phyloP scores from a whole-genome alignment of 2,113 vertebrate species.

The Ancistrus triradiatus region DNA sequence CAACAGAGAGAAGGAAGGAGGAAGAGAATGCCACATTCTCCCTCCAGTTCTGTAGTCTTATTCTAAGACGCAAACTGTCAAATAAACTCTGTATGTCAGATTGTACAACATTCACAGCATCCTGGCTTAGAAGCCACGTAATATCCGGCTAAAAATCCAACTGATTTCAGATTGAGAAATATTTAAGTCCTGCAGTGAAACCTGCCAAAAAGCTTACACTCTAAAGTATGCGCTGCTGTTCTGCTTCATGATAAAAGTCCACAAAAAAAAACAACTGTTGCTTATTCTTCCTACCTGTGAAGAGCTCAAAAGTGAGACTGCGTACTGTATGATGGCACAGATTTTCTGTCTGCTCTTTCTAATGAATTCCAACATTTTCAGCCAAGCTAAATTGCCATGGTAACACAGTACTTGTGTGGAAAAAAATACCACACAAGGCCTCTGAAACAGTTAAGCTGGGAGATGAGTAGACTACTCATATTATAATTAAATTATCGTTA shows the following conservation, averaged over 20 bases:
- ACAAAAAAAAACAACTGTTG: background rate
- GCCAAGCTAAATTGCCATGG: slow-evolving; percentile 50
- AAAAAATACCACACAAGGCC: slow-evolving; percentile 5
- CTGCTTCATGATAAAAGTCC: slow-evolving; percentile 8
- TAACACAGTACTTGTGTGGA: slow-evolving; percentile 31
- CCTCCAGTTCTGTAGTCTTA: slow-evolving; percentile 3
- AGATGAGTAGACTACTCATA: too few species aligned
- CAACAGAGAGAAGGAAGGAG: slow-evolving; percentile 1
- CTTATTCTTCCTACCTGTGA: slow-evolving; percentile 1
- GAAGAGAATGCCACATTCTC: background rate
- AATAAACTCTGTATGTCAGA: slow-evolving; percentile 4
- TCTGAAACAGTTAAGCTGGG: too few species aligned
- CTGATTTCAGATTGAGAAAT: slow-evolving; percentile 3
- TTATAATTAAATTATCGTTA: background rate
- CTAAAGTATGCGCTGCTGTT: slow-evolving; percentile 12
- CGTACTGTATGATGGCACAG: slow-evolving; percentile 12
- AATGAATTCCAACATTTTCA: slow-evolving; percentile 41
- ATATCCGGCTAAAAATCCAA: slow-evolving; percentile 29
- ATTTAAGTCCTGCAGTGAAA: background rate
- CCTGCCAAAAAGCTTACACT: background rate
- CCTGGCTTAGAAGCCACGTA: slow-evolving; percentile 8
- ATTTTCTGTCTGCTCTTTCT: slow-evolving; percentile 27
- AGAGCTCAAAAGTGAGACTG: slow-evolving; percentile 29
- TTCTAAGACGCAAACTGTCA: slow-evolving; percentile 20
- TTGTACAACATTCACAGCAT: slow-evolving; percentile 14